Evolutionary conservation across 2,888 invertebrate species (phyloP), one percentile per base, ranked within the genome.

Genomic region (Dasypolia templi): DNA sequence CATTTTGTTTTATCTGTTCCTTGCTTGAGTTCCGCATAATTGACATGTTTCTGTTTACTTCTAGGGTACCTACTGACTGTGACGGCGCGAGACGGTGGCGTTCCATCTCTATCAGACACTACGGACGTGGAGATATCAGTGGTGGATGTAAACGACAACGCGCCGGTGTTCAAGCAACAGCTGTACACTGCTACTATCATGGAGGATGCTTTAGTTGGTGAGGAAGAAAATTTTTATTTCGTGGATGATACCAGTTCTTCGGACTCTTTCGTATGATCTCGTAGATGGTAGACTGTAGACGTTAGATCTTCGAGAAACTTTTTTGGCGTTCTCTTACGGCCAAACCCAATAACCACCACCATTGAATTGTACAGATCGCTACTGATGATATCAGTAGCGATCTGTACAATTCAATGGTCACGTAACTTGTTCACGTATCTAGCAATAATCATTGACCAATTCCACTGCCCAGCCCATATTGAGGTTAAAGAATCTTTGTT

Each of bases 41-140:
- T 9, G 1, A 9, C 39, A 39, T 39, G 9, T 2, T 44, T 29
- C 2, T 22, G 12, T 29, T n/a, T 46, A 12, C 2, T 32, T 56
- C 11, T 32, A 56, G 97, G 98, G 0, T 99, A 99, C 92, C 96
- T 99, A 12, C 93, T 99, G 53, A 99, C 98, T 0, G 99, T 99
- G 3, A 99, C 98, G 0, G 99, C 99, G 0, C 97, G 97, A 80
- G 99, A 99, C 92, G 99, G 99, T 2, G 99, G 99, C 1, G 97
- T 97, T 55, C 99, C 99, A 0, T 97, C 99, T 0, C 95, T 99
- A 26, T 98, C 98, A 1, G 99, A 99, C 90, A 99, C 99, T 0
- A 99, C 99, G 0, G 99, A 99, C 89, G 98, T 99, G 0, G 99
- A 99, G 92, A 99, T 99, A 85, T 98, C 98, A 0, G 98, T 99